phyloP scores from a whole-genome alignment of 2,888 invertebrate species.

The Acrobeloides nanus region DNA sequence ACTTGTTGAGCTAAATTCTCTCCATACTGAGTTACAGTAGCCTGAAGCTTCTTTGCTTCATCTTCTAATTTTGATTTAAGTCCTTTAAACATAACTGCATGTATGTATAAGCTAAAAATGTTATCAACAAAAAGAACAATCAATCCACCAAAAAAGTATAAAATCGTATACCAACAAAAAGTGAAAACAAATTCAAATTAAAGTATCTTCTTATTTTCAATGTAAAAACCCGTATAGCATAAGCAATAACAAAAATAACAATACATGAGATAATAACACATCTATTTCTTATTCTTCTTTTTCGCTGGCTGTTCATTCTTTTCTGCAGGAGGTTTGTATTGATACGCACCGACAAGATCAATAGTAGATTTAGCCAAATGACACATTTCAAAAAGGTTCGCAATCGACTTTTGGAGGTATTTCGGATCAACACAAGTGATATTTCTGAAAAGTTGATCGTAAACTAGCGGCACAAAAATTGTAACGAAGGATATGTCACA shows the following conservation, averaged over 20 bases:
- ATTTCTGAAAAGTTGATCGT: constrained; percentile 24
- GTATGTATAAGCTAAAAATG: too few relatives aligned
- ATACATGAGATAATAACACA: too few relatives aligned
- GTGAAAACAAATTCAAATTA: too few relatives aligned
- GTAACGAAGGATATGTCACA: too few relatives aligned
- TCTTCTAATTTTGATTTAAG: constrained; percentile 49
- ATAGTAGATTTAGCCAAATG: constrained; percentile 31
- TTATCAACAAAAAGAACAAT: too few relatives aligned
- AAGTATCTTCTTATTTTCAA: too few relatives aligned
- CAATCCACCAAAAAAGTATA: too few relatives aligned
- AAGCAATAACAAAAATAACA: too few relatives aligned
- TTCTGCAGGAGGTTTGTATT: constrained; percentile 4
- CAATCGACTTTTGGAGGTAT: constrained; percentile 36
- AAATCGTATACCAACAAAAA: too few relatives aligned
- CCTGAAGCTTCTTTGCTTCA: constrained; percentile 45
- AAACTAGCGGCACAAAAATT: too few relatives aligned
- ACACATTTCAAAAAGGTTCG: constrained; percentile 41
- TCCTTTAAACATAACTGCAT: constrained; percentile 54
- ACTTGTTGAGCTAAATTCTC: constrained; percentile 44
- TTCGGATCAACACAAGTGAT: constrained; percentile 31
- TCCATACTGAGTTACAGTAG: constrained; percentile 35
- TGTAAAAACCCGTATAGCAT: too few relatives aligned
- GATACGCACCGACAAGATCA: constrained; percentile 16
- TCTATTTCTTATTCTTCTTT: constrained; percentile 3
- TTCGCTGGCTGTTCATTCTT: constrained; percentile 3